phyloP scores from a whole-genome alignment of 2,888 invertebrate genomes.

The Standfussiana lucernea region DNA sequence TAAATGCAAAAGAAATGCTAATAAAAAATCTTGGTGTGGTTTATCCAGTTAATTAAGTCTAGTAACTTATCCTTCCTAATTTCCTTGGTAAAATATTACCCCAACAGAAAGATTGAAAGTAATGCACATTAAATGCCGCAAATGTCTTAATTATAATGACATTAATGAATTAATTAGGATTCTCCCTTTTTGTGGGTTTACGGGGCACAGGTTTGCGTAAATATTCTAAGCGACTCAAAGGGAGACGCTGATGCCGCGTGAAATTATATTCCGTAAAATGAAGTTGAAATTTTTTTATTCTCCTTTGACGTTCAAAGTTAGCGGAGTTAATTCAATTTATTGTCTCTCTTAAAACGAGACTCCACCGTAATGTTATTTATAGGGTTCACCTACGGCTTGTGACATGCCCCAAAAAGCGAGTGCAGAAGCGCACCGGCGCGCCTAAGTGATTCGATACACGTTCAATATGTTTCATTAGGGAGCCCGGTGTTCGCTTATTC shows the following conservation, averaged over 20 bases:
- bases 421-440: constrained; percentile 85
- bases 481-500: constrained; percentile 88
- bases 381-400: constrained; percentile 88
- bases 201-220: constrained; percentile 81
- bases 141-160: constrained; percentile 84
- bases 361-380: constrained; percentile 87
- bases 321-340: constrained; percentile 88
- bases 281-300: constrained; percentile 83
- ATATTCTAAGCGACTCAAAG: constrained; percentile 84
- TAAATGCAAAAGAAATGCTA: neutral
- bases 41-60: constrained; percentile 21
- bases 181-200: constrained; percentile 79
- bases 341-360: constrained; percentile 89
- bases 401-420: constrained; percentile 85
- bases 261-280: constrained; percentile 87
- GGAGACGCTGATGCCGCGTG: constrained; percentile 80
- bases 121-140: constrained; percentile 80
- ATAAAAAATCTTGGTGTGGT: constrained; percentile 2
- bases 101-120: constrained; percentile 71
- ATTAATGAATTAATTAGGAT: constrained; percentile 87
- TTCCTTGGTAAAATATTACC: constrained; percentile 65
- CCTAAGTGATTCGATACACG: constrained; percentile 90
- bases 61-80: constrained; percentile 51
- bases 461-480: constrained; percentile 91
- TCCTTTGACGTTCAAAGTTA: constrained; percentile 88